A percentile compares a stretch with the other conserved stretches of the same genome.
Evolutionary conservation across 2,113 vertebrate genomes (phyloP).

Genomic region (Elachura formosa): DNA sequence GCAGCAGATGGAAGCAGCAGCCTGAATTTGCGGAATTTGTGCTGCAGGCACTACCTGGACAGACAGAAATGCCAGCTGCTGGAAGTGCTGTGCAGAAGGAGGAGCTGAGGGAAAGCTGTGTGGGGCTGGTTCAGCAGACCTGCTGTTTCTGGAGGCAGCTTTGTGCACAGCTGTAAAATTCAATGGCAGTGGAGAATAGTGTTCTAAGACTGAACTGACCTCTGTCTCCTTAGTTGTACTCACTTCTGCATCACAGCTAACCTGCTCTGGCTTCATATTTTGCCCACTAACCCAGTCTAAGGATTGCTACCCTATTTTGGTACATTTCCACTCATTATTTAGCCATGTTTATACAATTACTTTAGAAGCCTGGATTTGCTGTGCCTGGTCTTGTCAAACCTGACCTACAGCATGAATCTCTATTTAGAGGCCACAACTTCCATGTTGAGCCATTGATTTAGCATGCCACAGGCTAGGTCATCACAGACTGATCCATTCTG

Average conservation of each 20-base stretch:
- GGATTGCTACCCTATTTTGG: not conserved
- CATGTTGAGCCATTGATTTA: not conserved
- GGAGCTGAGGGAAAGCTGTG: not conserved
- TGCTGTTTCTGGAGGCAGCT: not conserved
- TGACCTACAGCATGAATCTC: not conserved
- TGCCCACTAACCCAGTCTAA: not conserved
- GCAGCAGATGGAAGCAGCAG: not conserved
- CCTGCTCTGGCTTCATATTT: not conserved
- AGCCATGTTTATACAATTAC: not conserved
- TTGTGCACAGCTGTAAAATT: not conserved
- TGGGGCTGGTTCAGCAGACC: not conserved
- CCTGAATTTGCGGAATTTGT: not conserved
- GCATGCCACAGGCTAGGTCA: too few species aligned
- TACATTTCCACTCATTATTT: not conserved
- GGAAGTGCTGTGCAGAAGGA: not conserved
- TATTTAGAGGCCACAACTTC: not conserved
- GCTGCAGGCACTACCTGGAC: not conserved
- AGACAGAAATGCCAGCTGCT: accelerated
- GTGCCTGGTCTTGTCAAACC: not conserved
- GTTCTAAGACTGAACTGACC: not conserved
- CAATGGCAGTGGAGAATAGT: not conserved
- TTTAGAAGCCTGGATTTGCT: not conserved
- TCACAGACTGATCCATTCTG: not conserved
- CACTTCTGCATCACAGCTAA: not conserved
- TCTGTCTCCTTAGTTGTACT: not conserved